Conservation (phyloP, 2,888 invertebrate genomes). For the Notodonta ziczac region DNA sequence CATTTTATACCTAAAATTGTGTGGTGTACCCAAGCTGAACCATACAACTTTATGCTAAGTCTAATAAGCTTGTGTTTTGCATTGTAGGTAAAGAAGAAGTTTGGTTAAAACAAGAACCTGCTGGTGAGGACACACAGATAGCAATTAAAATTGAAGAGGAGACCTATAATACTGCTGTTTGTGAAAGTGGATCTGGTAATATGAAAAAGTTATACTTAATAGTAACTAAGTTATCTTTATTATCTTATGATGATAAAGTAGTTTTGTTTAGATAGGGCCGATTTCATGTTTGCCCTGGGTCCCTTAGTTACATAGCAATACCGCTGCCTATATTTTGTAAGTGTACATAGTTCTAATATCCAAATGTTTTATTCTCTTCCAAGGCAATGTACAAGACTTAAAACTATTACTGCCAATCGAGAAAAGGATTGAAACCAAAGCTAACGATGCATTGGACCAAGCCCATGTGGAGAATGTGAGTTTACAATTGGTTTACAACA, state of each 20-base stretch:
- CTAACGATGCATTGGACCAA: conserved; percentile 3
- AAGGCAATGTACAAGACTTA: conserved; percentile 5
- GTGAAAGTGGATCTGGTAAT: neutral
- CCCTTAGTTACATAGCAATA: too few species aligned
- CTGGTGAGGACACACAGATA: conserved; percentile 16
- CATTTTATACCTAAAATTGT: too few species aligned
- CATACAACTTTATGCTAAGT: too few species aligned
- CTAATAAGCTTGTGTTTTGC: neutral
- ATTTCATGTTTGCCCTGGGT: too few species aligned
- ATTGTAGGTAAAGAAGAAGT: conserved; percentile 27
- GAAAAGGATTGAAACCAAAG: conserved; percentile 21
- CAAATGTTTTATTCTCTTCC: conserved; percentile 8
- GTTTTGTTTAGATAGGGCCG: too few species aligned
- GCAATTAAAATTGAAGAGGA: conserved; percentile 9
- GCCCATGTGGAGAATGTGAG: neutral
- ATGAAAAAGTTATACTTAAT: too few species aligned
- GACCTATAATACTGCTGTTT: neutral
- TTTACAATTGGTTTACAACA: neutral
- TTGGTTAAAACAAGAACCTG: conserved; percentile 28
- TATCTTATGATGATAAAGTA: too few species aligned
- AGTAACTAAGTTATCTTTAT: too few species aligned
- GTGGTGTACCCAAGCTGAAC: too few species aligned
- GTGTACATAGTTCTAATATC: too few species aligned
- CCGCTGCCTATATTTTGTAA: too few species aligned
- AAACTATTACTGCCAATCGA: conserved; percentile 24